Evolutionary conservation across 2,113 vertebrate genomes (phyloP).

Genomic region (Petaurus breviceps): DNA sequence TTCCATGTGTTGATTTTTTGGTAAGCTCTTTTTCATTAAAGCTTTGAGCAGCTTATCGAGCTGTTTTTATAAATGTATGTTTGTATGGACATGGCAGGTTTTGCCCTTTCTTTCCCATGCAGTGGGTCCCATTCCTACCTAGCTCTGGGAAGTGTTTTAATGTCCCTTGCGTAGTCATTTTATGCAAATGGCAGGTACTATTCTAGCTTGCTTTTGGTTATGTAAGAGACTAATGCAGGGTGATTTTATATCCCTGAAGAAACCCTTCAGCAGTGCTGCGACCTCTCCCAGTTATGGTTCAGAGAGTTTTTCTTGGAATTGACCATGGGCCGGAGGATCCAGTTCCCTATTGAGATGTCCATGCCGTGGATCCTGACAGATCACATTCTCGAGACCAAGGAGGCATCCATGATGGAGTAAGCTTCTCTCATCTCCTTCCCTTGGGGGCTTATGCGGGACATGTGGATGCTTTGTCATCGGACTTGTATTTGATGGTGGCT

Average conservation of each 20-base stretch:
- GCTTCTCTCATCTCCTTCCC: not conserved
- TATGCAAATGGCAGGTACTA: constrained; percentile 50
- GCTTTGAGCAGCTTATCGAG: not conserved
- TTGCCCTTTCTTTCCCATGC: constrained; percentile 2
- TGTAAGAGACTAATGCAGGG: constrained; percentile 47
- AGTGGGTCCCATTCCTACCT: not conserved
- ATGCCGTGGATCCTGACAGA: constrained; percentile 99
- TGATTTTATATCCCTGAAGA: constrained; percentile 79
- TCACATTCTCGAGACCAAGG: constrained; percentile 92
- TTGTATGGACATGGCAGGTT: not conserved
- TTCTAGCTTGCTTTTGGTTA: not conserved
- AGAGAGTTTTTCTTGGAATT: constrained; percentile 97
- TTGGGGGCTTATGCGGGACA: no score
- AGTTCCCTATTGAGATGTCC: constrained; percentile 96
- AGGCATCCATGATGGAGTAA: constrained; percentile 92
- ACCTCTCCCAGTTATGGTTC: constrained; percentile 90
- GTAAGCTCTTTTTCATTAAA: not conserved
- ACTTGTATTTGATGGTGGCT: not conserved
- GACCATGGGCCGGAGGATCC: constrained; percentile 90
- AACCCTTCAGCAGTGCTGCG: constrained; percentile 90
- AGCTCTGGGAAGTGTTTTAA: constrained; percentile 41
- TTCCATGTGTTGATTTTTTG: not conserved
- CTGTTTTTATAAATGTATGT: not conserved
- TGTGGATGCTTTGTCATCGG: not conserved
- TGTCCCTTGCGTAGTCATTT: constrained; percentile 67